Conservation (phyloP, 2,113 vertebrate genomes). For the Phycodurus eques region DNA sequence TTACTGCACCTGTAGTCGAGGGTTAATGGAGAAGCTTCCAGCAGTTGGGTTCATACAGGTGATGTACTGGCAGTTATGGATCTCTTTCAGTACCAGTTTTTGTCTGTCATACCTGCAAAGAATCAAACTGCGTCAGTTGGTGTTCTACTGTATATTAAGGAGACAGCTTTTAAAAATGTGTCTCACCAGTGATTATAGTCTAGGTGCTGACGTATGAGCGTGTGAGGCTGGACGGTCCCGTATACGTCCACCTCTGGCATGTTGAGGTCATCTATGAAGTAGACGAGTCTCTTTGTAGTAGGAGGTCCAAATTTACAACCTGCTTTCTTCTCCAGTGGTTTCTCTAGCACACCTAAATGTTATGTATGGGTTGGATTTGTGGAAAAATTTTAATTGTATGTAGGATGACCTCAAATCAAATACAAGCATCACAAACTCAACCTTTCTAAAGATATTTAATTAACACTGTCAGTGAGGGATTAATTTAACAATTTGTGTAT, state of each 20-base stretch:
- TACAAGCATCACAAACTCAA: no score
- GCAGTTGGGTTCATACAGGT: slow-evolving; percentile 90
- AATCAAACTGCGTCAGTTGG: not conserved
- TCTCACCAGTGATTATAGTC: slow-evolving; percentile 75
- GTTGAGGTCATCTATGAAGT: slow-evolving; percentile 81
- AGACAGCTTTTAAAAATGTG: not conserved
- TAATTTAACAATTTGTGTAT: no score
- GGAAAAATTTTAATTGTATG: not conserved
- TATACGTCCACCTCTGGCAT: slow-evolving; percentile 77
- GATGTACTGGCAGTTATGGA: slow-evolving; percentile 86
- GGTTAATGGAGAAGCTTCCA: slow-evolving; percentile 91
- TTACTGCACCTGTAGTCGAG: slow-evolving; percentile 79
- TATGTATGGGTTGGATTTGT: not conserved
- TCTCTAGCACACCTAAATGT: slow-evolving; percentile 75
- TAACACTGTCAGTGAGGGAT: no score
- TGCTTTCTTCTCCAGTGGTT: slow-evolving; percentile 77
- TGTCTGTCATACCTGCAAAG: slow-evolving; percentile 94
- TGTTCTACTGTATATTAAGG: not conserved
- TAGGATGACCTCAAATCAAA: no score
- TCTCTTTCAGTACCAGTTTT: slow-evolving; percentile 87
- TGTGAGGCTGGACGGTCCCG: slow-evolving; percentile 77
- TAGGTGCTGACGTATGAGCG: slow-evolving; percentile 76
- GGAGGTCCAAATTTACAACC: slow-evolving; percentile 76
- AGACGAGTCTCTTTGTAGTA: slow-evolving; percentile 76
- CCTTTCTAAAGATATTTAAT: no score